Evolutionary conservation across 2,888 invertebrate species (phyloP), one percentile per base, ranked within the genome.

Genomic region (Bedellia somnulentella): DNA sequence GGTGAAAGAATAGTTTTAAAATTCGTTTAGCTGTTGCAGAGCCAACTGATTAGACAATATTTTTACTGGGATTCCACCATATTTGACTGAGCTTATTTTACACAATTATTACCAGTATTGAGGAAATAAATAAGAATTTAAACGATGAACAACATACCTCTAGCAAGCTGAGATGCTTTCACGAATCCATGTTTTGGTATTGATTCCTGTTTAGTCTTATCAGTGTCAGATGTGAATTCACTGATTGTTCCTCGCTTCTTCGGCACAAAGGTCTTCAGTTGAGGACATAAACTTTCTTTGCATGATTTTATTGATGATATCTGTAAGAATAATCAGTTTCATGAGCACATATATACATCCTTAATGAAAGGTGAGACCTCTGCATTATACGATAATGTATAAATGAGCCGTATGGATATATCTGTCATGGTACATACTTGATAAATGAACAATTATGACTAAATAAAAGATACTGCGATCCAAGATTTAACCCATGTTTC

Each of bases 291-390:
- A 31, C 46, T 37, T 23, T 60, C 59, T 36, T 47, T 82, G 37
- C 66, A 63, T 35, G 79, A 76, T 47, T 84, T 85, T 28, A 87
- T 76, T 16, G 70, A 58, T 15, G 82, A 58, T 50, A 86, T 77
- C 86, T 87, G 43, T 23, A 61, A 32, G 12, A 13, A 39, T 6
- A 35, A 43, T 4, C n/a, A n/a, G n/a, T n/a, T 28, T 11, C 10
- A 29, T 16, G 6, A 11, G 10, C 9, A 25, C 13, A 17, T n/a
- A 32, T 27, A 25, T 29, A 18, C 18, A 27, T 29, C 11, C 12
- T 24, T 6, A 15, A 14, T 16, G 12, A 24, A 8, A 23, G 13
- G 8, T 15, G 30, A 26, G 15, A 25, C 24, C n/a, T 13, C 25
- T 26, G n/a, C n/a, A n/a, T n/a, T n/a, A n/a, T n/a, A n/a, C n/a